Conservation (phyloP, 2,113 vertebrate genomes). For the Ailurus styani region DNA sequence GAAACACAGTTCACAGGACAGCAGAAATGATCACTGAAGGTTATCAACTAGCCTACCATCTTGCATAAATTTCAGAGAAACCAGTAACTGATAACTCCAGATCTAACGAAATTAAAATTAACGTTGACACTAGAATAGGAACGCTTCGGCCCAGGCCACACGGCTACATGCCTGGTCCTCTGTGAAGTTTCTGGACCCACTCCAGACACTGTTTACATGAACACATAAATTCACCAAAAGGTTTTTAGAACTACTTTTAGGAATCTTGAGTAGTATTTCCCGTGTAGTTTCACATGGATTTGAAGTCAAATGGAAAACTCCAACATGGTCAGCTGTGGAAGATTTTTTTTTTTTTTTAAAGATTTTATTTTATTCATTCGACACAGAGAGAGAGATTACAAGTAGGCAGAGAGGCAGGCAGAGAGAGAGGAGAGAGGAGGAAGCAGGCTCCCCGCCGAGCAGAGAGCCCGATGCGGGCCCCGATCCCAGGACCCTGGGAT, state of each 20-base stretch:
- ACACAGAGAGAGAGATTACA: too few relatives aligned
- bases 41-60: not conserved
- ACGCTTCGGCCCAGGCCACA: not conserved
- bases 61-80: not conserved
- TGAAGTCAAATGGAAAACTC: not conserved
- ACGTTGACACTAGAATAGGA: not conserved
- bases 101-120: not conserved
- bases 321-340: not conserved
- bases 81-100: not conserved
- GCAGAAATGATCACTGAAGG: not conserved
- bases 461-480: too few relatives aligned
- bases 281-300: not conserved
- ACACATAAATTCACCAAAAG: not conserved
- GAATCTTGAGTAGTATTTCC: not conserved
- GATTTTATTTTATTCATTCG: too few relatives aligned
- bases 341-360: not conserved
- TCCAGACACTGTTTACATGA: not conserved
- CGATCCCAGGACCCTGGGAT: too few relatives aligned
- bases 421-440: too few relatives aligned
- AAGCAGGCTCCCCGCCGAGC: too few relatives aligned
- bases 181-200: not conserved
- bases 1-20: not conserved
- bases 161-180: not conserved
- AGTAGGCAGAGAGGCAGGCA: too few relatives aligned
- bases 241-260: not conserved